These are phyloP conservation scores for Tinea pellionella DNA, from an alignment of 2,888 invertebrate genomes.

Conservation along the genomic window DNA sequence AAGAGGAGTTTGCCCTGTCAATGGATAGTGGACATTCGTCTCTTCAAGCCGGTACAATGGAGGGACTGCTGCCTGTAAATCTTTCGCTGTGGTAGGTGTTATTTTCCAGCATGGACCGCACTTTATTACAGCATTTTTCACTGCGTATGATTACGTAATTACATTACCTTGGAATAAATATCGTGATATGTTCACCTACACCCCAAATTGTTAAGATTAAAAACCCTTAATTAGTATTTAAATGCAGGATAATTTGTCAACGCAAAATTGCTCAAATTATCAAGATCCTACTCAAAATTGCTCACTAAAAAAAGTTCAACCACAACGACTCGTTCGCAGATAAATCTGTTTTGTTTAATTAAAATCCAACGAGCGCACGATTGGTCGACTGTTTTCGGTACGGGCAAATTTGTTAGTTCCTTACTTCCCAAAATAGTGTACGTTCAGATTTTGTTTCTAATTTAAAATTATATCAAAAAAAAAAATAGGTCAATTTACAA, in stretches of 20 bases:
- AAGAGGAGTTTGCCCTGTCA: no score
- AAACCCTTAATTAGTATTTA: background rate
- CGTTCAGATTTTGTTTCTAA: background rate
- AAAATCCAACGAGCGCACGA: conserved; percentile 37
- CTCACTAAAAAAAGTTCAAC: background rate
- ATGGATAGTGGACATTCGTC: no score
- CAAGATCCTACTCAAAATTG: background rate
- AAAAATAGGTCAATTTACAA: no score
- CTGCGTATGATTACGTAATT: no score
- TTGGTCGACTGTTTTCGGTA: conserved; percentile 17
- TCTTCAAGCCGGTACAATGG: no score
- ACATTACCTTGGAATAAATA: no score
- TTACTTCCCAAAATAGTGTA: conserved; percentile 19
- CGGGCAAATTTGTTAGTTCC: conserved; percentile 52
- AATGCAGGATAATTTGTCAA: background rate
- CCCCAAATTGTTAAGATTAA: background rate
- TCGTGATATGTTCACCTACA: no score
- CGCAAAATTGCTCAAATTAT: background rate
- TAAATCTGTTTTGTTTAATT: conserved; percentile 64
- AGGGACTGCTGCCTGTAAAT: no score
- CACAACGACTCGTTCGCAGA: conserved; percentile 22
- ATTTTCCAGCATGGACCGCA: no score
- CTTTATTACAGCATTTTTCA: no score
- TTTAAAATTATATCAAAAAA: no score
- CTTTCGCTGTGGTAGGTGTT: no score